Conservation (phyloP, 2,888 invertebrate species). For the Dasypogon diadema region DNA sequence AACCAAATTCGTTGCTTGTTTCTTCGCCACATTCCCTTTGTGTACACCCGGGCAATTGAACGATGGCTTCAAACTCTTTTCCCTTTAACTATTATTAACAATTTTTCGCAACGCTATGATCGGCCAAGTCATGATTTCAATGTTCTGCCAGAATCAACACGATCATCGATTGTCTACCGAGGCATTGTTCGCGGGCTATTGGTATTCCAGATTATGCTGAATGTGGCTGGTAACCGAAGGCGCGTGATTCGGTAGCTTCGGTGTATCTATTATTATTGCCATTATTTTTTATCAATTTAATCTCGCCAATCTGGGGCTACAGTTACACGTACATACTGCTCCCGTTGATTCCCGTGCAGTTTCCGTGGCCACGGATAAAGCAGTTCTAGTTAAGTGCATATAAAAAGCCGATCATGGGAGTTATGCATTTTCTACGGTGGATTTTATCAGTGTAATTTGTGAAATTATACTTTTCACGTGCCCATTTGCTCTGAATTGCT, state of each 20-base stretch:
- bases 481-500: no score
- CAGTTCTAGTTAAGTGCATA: not conserved
- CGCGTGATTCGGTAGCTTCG: constrained; percentile 56
- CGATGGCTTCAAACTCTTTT: constrained; percentile 7
- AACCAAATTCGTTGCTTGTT: constrained; percentile 37
- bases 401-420: not conserved
- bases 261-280: constrained; percentile 54
- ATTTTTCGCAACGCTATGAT: constrained; percentile 52
- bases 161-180: constrained; percentile 54
- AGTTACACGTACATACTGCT: constrained; percentile 8
- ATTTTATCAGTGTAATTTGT: not conserved
- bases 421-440: not conserved
- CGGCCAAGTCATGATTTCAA: constrained; percentile 55
- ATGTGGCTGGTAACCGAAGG: constrained; percentile 49
- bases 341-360: not conserved
- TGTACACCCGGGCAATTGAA: not conserved
- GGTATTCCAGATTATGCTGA: constrained; percentile 42
- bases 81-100: constrained; percentile 52
- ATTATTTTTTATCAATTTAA: constrained; percentile 45
- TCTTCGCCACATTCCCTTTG: constrained; percentile 4
- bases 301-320: constrained; percentile 14
- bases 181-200: constrained; percentile 47
- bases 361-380: not conserved
- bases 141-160: constrained; percentile 56
- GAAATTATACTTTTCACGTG: not conserved